Percentiles rank a stretch among this genome's conserved stretches.
These are phyloP conservation scores for Atta colombica DNA, from an alignment of 1,140 invertebrate species.

Conservation along the genomic window DNA sequence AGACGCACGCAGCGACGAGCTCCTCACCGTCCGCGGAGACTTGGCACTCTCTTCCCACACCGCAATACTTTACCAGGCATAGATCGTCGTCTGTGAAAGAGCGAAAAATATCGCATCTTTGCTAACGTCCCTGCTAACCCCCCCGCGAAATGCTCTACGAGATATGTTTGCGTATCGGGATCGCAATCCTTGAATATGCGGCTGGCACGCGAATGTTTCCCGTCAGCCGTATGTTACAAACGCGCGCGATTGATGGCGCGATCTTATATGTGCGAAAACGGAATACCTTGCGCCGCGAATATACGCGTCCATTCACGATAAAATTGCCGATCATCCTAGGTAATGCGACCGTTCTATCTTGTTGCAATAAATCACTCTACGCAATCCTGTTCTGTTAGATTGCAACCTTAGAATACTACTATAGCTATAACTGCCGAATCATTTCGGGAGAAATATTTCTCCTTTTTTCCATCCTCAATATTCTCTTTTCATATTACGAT, in stretches of 20 bases:
- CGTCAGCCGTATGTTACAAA: conserved; percentile 20
- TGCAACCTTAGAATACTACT: conserved; percentile 29
- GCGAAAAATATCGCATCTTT: conserved; percentile 14
- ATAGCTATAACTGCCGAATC: conserved; percentile 28
- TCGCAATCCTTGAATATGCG: neutral
- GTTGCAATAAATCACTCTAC: conserved; percentile 49
- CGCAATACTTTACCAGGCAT: conserved; percentile 90
- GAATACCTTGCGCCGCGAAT: conserved; percentile 34
- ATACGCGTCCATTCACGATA: conserved; percentile 46
- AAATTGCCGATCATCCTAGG: conserved; percentile 53
- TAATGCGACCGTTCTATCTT: conserved; percentile 49
- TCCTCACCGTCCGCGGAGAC: conserved; percentile 82
- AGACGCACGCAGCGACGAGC: conserved; percentile 88
- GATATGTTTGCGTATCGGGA: conserved; percentile 1
- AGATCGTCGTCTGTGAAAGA: conserved; percentile 86
- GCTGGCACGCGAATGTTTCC: conserved; percentile 22
- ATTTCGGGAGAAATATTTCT: neutral
- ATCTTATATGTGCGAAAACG: conserved; percentile 45
- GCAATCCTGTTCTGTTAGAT: conserved; percentile 16
- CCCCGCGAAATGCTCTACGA: neutral
- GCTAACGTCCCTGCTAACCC: neutral
- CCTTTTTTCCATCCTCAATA: neutral
- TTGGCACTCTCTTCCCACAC: conserved; percentile 90
- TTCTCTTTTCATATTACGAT: neutral
- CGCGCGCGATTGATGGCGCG: conserved; percentile 39